Base-by-base conservation (phyloP, 1,140 invertebrate species). In the Drosophila kikkawai region DNA sequence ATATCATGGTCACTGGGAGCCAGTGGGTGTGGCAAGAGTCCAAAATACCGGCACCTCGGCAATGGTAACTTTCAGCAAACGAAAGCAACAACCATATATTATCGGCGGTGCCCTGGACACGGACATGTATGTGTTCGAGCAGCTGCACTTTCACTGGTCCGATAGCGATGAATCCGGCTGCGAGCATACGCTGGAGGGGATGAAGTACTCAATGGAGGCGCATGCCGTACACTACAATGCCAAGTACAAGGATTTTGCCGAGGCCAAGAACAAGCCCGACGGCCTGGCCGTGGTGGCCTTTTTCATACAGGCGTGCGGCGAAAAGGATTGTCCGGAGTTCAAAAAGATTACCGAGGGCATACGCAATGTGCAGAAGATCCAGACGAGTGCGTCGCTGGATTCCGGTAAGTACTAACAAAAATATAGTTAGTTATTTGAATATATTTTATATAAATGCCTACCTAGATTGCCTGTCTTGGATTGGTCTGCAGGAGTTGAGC, bases 141-240 rank as follows among this genome's bases (percentile, higher is more conserved):
- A 97, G 64, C 80, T 97, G 48, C 96, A 97, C 92, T 96, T 97
- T 76, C 97, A 97, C 82, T 98, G 97, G 96, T 96, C 96, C 8
- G 93, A 94, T 19, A 94, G 94, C 48, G 94, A 96, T 75, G 94
- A 94, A 19, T 92, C 93, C 8, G 97, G 97, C 3, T 97, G 96
- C 22, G 97, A 98, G 93, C 97, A 98, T 85, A 95, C 94, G 4
- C 94, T 98, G 42, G 96, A 96, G 80, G 93, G 94, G 66, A 93
- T 92, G 51, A 93, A 82, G 77, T 96, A 95, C 80, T 95, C 95
- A 15, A 96, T 96, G 93, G 96, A 97, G 93, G 95, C 96, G 15
- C 97, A 98, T 81, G 94, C 96, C 19, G 96, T 97, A 0, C 96
- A 97, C 91, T 97, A 95, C 91, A 97, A 97, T 69, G 94, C 94